Evolutionary conservation across 2,888 invertebrate species (phyloP).

Genomic region (Ethmia dodecea): DNA sequence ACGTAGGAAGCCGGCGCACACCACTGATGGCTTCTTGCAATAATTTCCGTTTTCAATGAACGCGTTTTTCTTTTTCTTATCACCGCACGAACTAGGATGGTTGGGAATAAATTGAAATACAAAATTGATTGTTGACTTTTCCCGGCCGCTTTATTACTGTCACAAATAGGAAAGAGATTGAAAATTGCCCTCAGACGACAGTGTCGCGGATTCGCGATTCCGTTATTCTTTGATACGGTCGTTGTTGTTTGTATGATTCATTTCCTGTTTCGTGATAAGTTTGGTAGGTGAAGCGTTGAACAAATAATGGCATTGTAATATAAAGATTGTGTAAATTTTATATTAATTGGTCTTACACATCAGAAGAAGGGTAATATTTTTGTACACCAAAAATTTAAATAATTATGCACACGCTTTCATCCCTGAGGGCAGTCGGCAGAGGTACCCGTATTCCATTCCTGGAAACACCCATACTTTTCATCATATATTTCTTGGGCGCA

Average conservation of each 20-base stretch:
- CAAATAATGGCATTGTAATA: no score
- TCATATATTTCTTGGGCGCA: no score
- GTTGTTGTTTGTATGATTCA: slow-evolving; percentile 30
- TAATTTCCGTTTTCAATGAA: slow-evolving; percentile 78
- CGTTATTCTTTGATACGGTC: slow-evolving; percentile 42
- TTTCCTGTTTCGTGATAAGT: slow-evolving; percentile 20
- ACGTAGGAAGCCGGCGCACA: slow-evolving; percentile 57
- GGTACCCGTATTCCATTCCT: no score
- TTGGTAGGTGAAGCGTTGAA: slow-evolving; percentile 2
- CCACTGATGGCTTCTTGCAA: slow-evolving; percentile 76
- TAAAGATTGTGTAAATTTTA: no score
- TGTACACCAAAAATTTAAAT: no score
- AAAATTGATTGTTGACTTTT: slow-evolving; percentile 78
- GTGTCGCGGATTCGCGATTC: slow-evolving; percentile 48
- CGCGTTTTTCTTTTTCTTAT: slow-evolving; percentile 76
- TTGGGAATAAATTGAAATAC: slow-evolving; percentile 78
- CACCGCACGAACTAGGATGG: slow-evolving; percentile 74
- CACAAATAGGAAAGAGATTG: slow-evolving; percentile 76
- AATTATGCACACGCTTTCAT: no score
- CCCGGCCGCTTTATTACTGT: slow-evolving; percentile 75
- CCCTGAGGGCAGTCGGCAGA: no score
- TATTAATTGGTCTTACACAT: no score
- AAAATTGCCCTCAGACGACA: slow-evolving; percentile 63
- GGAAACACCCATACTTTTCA: no score
- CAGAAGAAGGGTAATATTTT: no score